Percentiles rank a stretch among this genome's conserved stretches.
phyloP scores from a whole-genome alignment of 2,113 vertebrate species.

The Benitochromis conjunctus region DNA sequence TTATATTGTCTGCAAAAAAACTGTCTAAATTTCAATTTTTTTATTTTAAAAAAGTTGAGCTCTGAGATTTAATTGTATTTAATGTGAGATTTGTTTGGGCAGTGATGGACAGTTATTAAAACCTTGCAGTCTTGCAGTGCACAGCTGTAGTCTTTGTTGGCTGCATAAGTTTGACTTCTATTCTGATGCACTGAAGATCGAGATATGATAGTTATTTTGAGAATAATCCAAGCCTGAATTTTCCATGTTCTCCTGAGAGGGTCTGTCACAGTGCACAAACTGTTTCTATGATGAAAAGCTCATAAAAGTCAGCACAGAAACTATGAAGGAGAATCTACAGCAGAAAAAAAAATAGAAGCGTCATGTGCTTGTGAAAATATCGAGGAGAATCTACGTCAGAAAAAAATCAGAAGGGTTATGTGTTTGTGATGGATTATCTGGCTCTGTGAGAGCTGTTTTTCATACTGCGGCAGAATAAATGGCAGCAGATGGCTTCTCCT shows the following conservation, averaged over 20 bases:
- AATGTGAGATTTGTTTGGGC: not conserved
- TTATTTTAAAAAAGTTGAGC: not conserved
- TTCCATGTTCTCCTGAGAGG: not conserved
- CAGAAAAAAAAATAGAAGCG: not conserved
- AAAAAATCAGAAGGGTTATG: not conserved
- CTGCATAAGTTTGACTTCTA: not conserved
- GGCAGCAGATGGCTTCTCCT: slow-evolving; percentile 3
- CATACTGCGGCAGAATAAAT: not conserved
- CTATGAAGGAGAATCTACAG: not conserved
- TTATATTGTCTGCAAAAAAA: rapidly evolving
- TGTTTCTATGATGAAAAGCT: not conserved
- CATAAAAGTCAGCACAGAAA: not conserved
- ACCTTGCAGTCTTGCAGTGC: not conserved
- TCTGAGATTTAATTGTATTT: not conserved
- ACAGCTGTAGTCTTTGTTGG: not conserved
- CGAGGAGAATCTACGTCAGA: not conserved
- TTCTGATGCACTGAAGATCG: not conserved
- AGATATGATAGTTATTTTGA: not conserved
- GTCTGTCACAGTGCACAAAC: not conserved
- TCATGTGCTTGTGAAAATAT: not conserved
- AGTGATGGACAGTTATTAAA: not conserved
- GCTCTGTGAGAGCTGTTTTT: not conserved
- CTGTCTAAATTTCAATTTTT: not conserved
- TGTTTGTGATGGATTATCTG: slow-evolving; percentile 2
- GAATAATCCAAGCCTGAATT: not conserved